These are phyloP conservation scores for Neomorphus geoffroyi DNA, from an alignment of 2,797 vertebrate genomes.

Conservation along the genomic window DNA sequence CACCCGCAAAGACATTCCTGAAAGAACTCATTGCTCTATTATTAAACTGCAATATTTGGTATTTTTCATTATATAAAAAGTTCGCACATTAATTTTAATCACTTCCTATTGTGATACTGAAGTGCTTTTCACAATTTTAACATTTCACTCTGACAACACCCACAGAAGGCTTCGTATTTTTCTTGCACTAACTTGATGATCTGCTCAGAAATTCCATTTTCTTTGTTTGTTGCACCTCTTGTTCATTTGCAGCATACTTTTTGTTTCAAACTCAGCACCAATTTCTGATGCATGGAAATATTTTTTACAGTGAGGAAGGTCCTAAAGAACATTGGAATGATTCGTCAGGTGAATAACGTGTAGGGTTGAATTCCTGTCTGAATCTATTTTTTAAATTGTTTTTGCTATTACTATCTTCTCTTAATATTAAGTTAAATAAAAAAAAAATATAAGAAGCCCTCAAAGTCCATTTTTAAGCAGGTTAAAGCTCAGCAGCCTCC, in stretches of 20 bases:
- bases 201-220: not conserved
- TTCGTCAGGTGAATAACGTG: slow-evolving; percentile 11
- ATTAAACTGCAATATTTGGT: not conserved
- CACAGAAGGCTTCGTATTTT: rapidly evolving
- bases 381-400: not conserved
- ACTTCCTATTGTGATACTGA: not conserved
- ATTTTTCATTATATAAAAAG: not conserved
- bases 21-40: not conserved
- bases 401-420: not conserved
- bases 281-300: not conserved
- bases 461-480: not conserved
- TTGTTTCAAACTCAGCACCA: not conserved
- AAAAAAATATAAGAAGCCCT: not conserved
- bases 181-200: not conserved
- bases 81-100: not conserved
- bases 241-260: not conserved
- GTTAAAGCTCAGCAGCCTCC: not conserved
- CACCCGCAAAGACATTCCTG: too few relatives aligned
- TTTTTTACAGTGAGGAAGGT: not conserved
- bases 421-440: not conserved
- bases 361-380: not conserved
- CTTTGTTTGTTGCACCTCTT: not conserved
- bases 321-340: not conserved
- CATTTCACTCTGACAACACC: rapidly evolving
- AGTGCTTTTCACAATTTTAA: not conserved